These are phyloP conservation scores for Calyptommatus sinebrachiatus DNA, from an alignment of 2,113 vertebrate genomes.

Conservation along the genomic window DNA sequence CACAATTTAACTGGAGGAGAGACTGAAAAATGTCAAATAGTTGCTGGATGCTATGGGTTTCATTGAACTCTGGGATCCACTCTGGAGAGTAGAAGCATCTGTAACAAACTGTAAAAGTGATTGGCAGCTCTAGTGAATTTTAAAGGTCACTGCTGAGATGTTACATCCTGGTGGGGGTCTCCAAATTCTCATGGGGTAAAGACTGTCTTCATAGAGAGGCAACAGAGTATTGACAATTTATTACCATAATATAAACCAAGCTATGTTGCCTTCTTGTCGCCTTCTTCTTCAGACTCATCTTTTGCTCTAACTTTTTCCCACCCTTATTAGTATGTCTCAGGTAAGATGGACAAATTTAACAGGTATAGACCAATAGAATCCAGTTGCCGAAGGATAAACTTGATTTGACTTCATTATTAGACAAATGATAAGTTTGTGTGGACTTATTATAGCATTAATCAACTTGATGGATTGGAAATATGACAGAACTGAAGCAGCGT, in stretches of 20 bases:
- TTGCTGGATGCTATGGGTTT: too few relatives aligned
- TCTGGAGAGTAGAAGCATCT: too few relatives aligned
- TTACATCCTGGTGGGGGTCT: too few relatives aligned
- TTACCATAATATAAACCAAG: background rate
- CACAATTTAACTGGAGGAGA: too few relatives aligned
- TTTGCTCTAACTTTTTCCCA: slow-evolving; percentile 52
- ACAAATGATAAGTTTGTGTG: slow-evolving; percentile 81
- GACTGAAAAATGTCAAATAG: too few relatives aligned
- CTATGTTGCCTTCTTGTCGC: background rate
- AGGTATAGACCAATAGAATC: slow-evolving; percentile 71
- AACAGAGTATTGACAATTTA: background rate
- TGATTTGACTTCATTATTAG: slow-evolving; percentile 82
- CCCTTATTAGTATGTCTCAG: slow-evolving; percentile 36
- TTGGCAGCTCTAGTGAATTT: too few relatives aligned
- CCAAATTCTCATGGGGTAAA: too few relatives aligned
- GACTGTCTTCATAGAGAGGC: background rate
- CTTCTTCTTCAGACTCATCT: slow-evolving; percentile 42
- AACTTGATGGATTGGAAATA: slow-evolving; percentile 84
- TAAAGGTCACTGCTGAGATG: too few relatives aligned
- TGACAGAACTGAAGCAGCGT: slow-evolving; percentile 77
- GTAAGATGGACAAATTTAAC: slow-evolving; percentile 57
- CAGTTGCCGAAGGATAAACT: slow-evolving; percentile 77
- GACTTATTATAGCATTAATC: slow-evolving; percentile 84
- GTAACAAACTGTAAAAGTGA: too few relatives aligned
- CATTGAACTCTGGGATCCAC: too few relatives aligned